Evolutionary conservation across 1,140 invertebrate species (phyloP), one percentile per base, ranked within the genome.

Genomic region (Penaeus japonicus): DNA sequence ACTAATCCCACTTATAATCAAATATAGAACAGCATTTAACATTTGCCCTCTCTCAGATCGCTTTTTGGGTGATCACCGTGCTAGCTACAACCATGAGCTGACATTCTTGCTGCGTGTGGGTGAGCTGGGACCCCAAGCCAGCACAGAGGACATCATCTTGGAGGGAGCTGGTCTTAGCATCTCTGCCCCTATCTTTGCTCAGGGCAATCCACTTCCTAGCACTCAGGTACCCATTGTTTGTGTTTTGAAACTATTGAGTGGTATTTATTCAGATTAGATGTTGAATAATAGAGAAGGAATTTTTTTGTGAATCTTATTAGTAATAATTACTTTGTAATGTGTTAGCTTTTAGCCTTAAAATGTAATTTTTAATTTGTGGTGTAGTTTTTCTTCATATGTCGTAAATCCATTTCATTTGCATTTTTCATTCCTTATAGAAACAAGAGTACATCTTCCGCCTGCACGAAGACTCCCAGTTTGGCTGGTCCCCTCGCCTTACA

Each of bases 61-160:
- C 91, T 99, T 97, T 92, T 93, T 99, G 20, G 98, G 98, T 0
- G 97, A 99, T 93, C 98, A 99, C 92, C 93, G 97, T 89, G 95
- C 96, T 53, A 98, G 97, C 57, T 99, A 99, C 92, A 99, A 99
- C 93, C 97, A 98, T 91, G 94, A 97, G 87, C 92, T 99, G n/a
- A 95, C 95, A 54, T 99, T 99, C 92, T 96, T 95, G 32, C 93
- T 99, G n/a, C 94, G 96, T 88, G 96, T 98, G 24, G 96, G 96
- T 2, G 96, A 97, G 91, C 94, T 93, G 57, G 94, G 94, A 24
- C 95, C 96, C 1, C 93, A 93, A 32, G 95, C 95, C 35, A 96
- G 95, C 0, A 94, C 96, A 3, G 94, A 95, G 2, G 98, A 99
- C 93, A 94, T 99, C 27, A 95, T 99, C 59, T 91, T 99, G 0